A percentile compares a stretch with the other conserved stretches of the same genome.
Conservation (phyloP, 2,797 vertebrate genomes). For the Natrix natrix region DNA sequence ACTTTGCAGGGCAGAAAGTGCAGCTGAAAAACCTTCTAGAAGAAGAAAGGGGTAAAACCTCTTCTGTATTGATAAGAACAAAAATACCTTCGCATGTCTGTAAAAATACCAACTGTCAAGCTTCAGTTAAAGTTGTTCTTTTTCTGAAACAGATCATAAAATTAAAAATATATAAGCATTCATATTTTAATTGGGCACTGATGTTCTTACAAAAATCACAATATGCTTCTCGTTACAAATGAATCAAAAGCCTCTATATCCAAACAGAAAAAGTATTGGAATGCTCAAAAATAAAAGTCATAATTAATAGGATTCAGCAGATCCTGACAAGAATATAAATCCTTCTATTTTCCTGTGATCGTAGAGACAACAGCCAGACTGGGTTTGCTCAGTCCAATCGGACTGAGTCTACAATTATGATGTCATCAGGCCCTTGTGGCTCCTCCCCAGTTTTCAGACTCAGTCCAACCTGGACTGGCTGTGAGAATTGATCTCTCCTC, state of each 20-base stretch:
- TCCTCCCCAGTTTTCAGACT: no score
- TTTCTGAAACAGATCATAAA: neutral
- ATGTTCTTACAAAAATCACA: neutral
- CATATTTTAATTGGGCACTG: neutral
- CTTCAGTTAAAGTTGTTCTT: neutral
- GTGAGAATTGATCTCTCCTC: no score
- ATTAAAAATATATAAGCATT: neutral
- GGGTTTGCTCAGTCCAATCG: no score
- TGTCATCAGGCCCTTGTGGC: no score
- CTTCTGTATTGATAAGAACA: neutral
- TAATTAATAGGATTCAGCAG: neutral
- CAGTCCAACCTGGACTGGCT: no score
- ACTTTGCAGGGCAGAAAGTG: neutral
- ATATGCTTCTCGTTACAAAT: neutral
- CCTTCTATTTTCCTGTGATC: neutral
- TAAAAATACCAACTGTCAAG: neutral
- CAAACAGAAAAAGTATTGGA: neutral
- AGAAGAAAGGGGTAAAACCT: neutral
- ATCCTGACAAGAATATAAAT: neutral
- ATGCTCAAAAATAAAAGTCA: neutral
- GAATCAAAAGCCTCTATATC: slow-evolving; percentile 7
- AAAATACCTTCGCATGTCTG: neutral
- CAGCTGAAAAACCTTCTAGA: neutral
- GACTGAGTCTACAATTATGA: no score
- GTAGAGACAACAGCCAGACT: no score